Base-by-base conservation (phyloP, 2,888 invertebrate species). In the Meta bourneti region DNA sequence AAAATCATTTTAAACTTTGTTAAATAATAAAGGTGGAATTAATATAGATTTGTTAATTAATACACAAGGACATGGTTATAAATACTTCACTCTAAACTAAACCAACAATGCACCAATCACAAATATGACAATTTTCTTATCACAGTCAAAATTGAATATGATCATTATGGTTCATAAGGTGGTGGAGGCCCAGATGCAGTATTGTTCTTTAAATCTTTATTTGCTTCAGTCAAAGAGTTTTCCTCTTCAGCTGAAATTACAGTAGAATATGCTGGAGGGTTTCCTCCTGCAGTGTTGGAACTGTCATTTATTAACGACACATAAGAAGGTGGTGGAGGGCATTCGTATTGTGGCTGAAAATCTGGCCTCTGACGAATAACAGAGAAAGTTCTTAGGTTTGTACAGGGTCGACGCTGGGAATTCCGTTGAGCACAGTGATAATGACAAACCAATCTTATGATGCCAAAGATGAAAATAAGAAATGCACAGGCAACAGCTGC, bases 261-360 rank as follows among this genome's bases (percentile, higher is more conserved):
- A 83, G 72, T 52, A 34, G 83, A 19, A 83, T 83, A 83, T n/a
- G 51, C 51, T 16, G 83, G 83, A 52, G 83, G 83, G 9, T 83
- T 72, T 11, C 8, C 20, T 16, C n/a, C n/a, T 69, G 54, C 49
- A 81, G 16, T 69, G 7, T 6, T 70, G 6, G 13, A 16, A 6
- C 19, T 74, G 20, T 83, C 71, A 11, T 52, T 51, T 11, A 83
- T 19, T 6, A 83, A 72, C 4, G 83, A 71, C 11, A 16, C 54
- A 20, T 83, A 83, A 20, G 79, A 79, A 19, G 83, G 83, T 13
- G 83, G 83, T 7, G 83, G 83, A 19, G 72, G 83, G 72, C 52
- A 51, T 8, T 54, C 72, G 71, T 72, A 49, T 20, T 72, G 72
- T 7, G n/a, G 54, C 48, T 69, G 83, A 83, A 49, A 71, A 13